A percentile compares a stretch with the other conserved stretches of the same genome.
phyloP scores from a whole-genome alignment of 2,797 vertebrate species.

The Lacerta viridis region DNA sequence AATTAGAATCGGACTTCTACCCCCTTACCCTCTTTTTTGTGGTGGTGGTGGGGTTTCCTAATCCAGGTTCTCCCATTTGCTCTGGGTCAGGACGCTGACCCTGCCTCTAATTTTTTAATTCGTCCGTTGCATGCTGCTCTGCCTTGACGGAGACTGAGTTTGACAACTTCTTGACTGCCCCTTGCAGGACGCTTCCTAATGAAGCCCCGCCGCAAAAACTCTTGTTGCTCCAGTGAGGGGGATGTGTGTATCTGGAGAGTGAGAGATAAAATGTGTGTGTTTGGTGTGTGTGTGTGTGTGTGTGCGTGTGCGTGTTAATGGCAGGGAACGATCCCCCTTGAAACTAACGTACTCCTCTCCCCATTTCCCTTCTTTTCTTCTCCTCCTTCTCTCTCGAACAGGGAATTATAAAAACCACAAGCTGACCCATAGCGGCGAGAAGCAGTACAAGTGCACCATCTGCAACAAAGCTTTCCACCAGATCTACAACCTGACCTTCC shows the following conservation, averaged over 20 bases:
- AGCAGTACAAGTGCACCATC: slow-evolving; percentile 91
- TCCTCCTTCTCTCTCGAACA: slow-evolving; percentile 54
- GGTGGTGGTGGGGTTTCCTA: slow-evolving; percentile 50
- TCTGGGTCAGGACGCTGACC: slow-evolving; percentile 88
- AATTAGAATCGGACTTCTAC: slow-evolving; percentile 24
- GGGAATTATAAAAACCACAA: slow-evolving; percentile 95
- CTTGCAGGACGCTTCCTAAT: slow-evolving; percentile 83
- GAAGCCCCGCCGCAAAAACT: slow-evolving; percentile 73
- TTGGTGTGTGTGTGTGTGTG: neutral
- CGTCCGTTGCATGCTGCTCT: slow-evolving; percentile 77
- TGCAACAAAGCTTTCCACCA: slow-evolving; percentile 94
- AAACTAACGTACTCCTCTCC: neutral
- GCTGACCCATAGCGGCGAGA: slow-evolving; percentile 91
- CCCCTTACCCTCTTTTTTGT: slow-evolving; percentile 45
- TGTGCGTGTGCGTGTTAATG: neutral
- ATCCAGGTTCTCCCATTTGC: slow-evolving; percentile 80
- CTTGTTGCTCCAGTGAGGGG: slow-evolving; percentile 8
- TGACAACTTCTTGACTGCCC: slow-evolving; percentile 91
- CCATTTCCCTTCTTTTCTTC: neutral
- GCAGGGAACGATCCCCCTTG: neutral
- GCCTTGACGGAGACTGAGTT: slow-evolving; percentile 88
- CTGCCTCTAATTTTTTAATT: slow-evolving; percentile 77
- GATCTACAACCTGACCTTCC: slow-evolving; percentile 92
- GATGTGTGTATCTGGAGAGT: neutral
- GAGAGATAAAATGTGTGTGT: neutral